These are phyloP conservation scores for Taphrorychus bicolor DNA, from an alignment of 2,888 invertebrate species.

Conservation along the genomic window DNA sequence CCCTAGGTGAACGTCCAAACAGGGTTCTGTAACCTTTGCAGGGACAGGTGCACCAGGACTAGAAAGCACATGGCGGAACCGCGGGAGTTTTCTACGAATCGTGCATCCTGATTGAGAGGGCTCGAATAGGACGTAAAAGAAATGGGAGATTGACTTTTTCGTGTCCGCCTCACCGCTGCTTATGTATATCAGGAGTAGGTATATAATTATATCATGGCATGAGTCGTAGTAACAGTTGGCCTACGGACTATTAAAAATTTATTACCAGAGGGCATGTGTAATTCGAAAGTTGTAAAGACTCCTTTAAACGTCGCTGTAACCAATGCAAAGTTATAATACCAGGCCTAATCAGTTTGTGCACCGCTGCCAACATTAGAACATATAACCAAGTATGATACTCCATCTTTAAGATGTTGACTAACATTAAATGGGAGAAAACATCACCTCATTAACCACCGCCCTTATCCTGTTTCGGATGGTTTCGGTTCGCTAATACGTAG, in stretches of 20 bases:
- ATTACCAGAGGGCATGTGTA: constrained; percentile 2
- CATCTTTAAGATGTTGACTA: too few relatives aligned
- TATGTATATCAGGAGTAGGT: not conserved
- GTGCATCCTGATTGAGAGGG: too few relatives aligned
- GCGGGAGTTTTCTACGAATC: not conserved
- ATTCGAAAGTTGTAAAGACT: not conserved
- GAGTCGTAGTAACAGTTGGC: constrained; percentile 12
- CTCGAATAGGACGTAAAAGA: not conserved
- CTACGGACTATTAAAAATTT: constrained; percentile 27
- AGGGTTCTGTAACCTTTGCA: constrained; percentile 33
- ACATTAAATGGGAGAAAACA: too few relatives aligned
- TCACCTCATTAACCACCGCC: not conserved
- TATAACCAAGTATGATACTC: too few relatives aligned
- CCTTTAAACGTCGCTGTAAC: too few relatives aligned
- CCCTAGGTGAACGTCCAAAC: constrained; percentile 49
- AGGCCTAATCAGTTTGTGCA: too few relatives aligned
- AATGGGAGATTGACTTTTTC: not conserved
- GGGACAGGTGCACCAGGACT: constrained; percentile 15
- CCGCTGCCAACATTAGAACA: too few relatives aligned
- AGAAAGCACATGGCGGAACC: constrained; percentile 22
- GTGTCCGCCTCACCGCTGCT: not conserved
- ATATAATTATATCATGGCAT: not conserved
- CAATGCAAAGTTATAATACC: too few relatives aligned
- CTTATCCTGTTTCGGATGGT: not conserved
- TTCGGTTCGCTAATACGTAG: not conserved